These are phyloP conservation scores for Drosophila robusta DNA, from an alignment of 2,888 invertebrate genomes.

Conservation along the genomic window DNA sequence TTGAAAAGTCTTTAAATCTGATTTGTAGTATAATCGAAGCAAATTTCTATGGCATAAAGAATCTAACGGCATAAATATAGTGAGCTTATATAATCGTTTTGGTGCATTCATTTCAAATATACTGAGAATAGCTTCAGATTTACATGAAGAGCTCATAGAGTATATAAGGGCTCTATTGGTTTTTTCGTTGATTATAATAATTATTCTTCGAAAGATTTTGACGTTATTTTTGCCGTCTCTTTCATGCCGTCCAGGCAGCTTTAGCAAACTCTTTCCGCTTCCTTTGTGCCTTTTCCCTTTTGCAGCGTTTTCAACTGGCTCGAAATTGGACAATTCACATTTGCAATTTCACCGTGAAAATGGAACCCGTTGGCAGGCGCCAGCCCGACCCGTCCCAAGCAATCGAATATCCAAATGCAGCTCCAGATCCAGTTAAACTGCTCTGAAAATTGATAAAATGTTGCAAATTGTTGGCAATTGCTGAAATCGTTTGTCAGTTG, in stretches of 20 bases:
- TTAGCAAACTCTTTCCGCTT: neutral
- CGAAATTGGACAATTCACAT: neutral
- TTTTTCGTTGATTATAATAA: too few species aligned
- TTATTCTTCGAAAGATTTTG: too few species aligned
- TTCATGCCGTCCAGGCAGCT: too few species aligned
- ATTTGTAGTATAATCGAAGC: too few species aligned
- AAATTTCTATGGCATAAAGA: too few species aligned
- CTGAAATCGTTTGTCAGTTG: slow-evolving; percentile 9
- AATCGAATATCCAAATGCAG: slow-evolving; percentile 18
- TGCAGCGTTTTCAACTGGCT: neutral
- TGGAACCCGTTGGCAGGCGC: slow-evolving; percentile 12
- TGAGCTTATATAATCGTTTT: too few species aligned
- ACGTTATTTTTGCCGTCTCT: too few species aligned
- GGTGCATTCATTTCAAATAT: too few species aligned
- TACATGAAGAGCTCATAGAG: neutral
- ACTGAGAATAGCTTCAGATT: too few species aligned
- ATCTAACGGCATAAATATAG: too few species aligned
- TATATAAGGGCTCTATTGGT: too few species aligned
- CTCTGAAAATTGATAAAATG: slow-evolving; percentile 31
- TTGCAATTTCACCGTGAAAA: slow-evolving; percentile 40
- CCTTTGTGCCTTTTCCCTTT: neutral
- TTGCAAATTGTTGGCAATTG: slow-evolving; percentile 11
- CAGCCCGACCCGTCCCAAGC: slow-evolving; percentile 13
- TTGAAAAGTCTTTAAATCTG: neutral
- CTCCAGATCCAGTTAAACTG: slow-evolving; percentile 20